These are phyloP conservation scores for Holacanthella duospinosa DNA, from an alignment of 2,888 invertebrate species.

Conservation along the genomic window DNA sequence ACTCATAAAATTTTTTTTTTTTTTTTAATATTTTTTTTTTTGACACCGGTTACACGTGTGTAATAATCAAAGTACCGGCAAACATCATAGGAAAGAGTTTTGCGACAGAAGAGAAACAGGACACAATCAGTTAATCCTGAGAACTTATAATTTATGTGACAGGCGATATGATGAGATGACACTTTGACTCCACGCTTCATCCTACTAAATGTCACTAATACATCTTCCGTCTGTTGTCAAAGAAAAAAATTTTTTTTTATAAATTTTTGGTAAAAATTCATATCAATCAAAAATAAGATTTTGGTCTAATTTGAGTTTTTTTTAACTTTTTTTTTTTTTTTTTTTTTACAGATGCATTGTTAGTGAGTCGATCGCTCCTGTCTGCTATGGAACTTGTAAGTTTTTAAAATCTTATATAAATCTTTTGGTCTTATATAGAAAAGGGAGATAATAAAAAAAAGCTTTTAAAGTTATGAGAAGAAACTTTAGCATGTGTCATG, in stretches of 20 bases:
- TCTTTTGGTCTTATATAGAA: not conserved
- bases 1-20: not conserved
- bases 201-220: not conserved
- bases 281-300: too few relatives aligned
- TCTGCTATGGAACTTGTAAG: conserved; percentile 3
- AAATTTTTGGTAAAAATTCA: not conserved
- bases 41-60: too few relatives aligned
- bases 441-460: not conserved
- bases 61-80: not conserved
- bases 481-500: not conserved
- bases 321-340: not conserved
- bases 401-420: not conserved
- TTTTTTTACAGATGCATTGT: not conserved
- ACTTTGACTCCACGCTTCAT: not conserved
- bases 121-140: conserved; percentile 1
- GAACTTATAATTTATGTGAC: not conserved
- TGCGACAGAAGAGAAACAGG: not conserved
- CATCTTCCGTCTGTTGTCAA: too few relatives aligned
- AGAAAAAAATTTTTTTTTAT: not conserved
- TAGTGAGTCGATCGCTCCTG: not conserved
- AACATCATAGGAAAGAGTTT: not conserved
- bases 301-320: not conserved
- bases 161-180: conserved; percentile 1
- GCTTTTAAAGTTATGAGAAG: not conserved
- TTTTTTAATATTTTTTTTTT: too few relatives aligned